phyloP scores from a whole-genome alignment of 2,797 vertebrate species.

The Amniataba percoides region DNA sequence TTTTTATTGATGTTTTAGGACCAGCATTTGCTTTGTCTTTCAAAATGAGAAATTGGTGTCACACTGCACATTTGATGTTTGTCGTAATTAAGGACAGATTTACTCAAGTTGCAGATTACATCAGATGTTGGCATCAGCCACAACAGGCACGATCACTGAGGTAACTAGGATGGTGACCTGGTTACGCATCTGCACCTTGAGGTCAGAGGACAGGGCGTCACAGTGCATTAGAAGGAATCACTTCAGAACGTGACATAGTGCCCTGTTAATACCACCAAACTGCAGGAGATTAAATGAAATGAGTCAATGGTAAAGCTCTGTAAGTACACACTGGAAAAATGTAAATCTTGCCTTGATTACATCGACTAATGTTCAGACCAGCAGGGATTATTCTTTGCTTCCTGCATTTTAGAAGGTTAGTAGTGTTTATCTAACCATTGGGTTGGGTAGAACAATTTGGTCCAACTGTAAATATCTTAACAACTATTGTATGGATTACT shows the following conservation, averaged over 20 bases:
- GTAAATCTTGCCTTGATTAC: not conserved
- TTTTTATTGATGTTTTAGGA: not conserved
- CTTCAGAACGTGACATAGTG: slow-evolving; percentile 41
- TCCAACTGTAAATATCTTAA: not conserved
- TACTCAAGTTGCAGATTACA: slow-evolving; percentile 33
- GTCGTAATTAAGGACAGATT: slow-evolving; percentile 40
- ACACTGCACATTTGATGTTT: slow-evolving; percentile 21
- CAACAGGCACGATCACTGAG: slow-evolving; percentile 28
- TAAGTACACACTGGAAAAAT: not conserved
- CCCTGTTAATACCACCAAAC: slow-evolving; percentile 35
- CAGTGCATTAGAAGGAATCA: slow-evolving; percentile 33
- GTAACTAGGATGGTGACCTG: slow-evolving; percentile 45
- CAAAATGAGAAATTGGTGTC: not conserved
- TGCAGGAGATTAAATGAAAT: slow-evolving; percentile 37
- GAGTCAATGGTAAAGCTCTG: slow-evolving; percentile 31
- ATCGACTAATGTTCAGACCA: slow-evolving; percentile 25
- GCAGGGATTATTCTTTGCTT: slow-evolving; percentile 17
- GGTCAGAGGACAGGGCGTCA: slow-evolving; percentile 40
- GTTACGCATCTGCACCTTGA: slow-evolving; percentile 40
- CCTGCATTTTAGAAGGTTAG: not conserved
- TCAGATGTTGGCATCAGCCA: slow-evolving; percentile 30
- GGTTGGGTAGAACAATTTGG: not conserved
- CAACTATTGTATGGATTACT: not conserved
- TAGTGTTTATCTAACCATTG: not conserved
- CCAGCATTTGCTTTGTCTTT: not conserved